Percentiles rank a stretch among this genome's conserved stretches.
phyloP scores from a whole-genome alignment of 2,888 invertebrate species.

The Lysandra coridon region DNA sequence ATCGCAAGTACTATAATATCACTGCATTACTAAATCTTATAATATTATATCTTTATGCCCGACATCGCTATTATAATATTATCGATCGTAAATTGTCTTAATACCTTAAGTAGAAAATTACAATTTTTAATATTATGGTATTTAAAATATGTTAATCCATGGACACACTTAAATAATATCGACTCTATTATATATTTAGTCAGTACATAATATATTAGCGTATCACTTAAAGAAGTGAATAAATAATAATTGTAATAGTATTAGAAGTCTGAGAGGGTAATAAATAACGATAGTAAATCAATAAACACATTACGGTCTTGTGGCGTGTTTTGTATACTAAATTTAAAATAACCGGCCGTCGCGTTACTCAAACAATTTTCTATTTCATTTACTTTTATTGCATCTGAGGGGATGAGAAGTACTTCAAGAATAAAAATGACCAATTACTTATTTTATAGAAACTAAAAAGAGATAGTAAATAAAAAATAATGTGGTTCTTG shows the following conservation, averaged over 20 bases:
- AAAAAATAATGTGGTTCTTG: neutral
- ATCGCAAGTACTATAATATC: too few species aligned
- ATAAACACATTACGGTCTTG: constrained; percentile 20
- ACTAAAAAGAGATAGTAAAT: neutral
- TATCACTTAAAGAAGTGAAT: neutral
- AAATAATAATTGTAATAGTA: constrained; percentile 6
- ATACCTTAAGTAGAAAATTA: too few species aligned
- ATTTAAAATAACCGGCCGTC: constrained; percentile 16
- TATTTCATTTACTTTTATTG: constrained; percentile 23
- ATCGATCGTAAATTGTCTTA: too few species aligned
- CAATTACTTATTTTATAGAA: neutral
- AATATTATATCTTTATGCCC: too few species aligned
- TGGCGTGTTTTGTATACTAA: neutral
- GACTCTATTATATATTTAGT: neutral
- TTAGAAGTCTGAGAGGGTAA: neutral
- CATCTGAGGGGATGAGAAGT: neutral
- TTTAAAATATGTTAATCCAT: too few species aligned
- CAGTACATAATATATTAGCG: neutral
- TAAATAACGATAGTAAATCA: constrained; percentile 14
- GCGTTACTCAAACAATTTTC: neutral
- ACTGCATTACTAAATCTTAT: too few species aligned
- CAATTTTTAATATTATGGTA: too few species aligned
- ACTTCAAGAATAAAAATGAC: neutral
- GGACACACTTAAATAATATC: neutral
- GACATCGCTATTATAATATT: too few species aligned